These are phyloP conservation scores for Carcina quercana DNA, from an alignment of 2,888 invertebrate genomes.

Conservation along the genomic window DNA sequence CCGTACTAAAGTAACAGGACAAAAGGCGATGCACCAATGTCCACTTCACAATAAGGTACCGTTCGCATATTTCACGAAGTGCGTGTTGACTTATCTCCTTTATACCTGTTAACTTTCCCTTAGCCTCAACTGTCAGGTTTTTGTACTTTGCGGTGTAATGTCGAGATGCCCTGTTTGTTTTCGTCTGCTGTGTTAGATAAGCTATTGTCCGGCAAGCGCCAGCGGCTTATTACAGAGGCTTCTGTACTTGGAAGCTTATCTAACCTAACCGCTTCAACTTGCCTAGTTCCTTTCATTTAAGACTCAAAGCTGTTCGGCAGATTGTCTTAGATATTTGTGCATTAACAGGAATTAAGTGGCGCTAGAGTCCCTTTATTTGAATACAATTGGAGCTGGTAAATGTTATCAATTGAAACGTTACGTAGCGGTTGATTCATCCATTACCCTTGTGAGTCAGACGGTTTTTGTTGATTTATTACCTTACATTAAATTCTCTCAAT, in stretches of 20 bases:
- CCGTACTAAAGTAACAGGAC: slow-evolving; percentile 20
- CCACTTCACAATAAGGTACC: slow-evolving; percentile 36
- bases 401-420: slow-evolving; percentile 46
- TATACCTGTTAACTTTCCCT: slow-evolving; percentile 57
- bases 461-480: too few species aligned
- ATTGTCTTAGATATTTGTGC: slow-evolving; percentile 5
- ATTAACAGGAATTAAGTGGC: slow-evolving; percentile 20
- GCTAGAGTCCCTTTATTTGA: slow-evolving; percentile 28
- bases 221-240: slow-evolving; percentile 46
- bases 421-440: slow-evolving; percentile 39
- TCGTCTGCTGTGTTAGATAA: slow-evolving; percentile 46
- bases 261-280: slow-evolving; percentile 18
- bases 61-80: slow-evolving; percentile 45
- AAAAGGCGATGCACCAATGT: slow-evolving; percentile 25
- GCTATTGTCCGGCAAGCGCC: slow-evolving; percentile 50
- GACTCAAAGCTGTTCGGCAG: background rate
- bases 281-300: background rate
- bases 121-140: slow-evolving; percentile 34
- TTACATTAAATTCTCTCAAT: too few species aligned
- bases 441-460: too few species aligned
- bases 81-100: slow-evolving; percentile 43
- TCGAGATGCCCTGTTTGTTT: slow-evolving; percentile 47
- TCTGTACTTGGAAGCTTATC: slow-evolving; percentile 39
- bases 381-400: slow-evolving; percentile 35
- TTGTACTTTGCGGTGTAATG: slow-evolving; percentile 42